These are phyloP conservation scores for Teleogryllus occipitalis DNA, from an alignment of 1,140 invertebrate species.

Conservation along the genomic window DNA sequence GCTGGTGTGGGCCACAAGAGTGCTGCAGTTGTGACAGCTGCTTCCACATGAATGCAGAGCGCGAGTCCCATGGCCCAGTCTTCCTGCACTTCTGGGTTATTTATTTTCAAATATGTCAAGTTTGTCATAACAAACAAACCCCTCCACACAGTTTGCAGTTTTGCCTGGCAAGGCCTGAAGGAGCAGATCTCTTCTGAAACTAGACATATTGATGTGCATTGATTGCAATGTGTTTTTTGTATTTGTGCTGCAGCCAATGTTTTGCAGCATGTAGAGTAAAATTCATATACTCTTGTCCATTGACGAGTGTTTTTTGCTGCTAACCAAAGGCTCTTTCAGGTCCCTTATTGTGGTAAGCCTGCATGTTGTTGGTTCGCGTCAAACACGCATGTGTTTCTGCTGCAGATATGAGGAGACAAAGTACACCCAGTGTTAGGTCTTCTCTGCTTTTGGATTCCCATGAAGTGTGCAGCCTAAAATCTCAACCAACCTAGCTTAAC, in stretches of 20 bases:
- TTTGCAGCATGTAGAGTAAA: not conserved
- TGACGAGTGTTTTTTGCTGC: not conserved
- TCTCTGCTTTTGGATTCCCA: not conserved
- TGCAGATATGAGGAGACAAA: not conserved
- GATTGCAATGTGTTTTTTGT: not conserved
- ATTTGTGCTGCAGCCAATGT: not conserved
- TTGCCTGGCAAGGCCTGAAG: not conserved
- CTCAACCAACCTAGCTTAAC: not conserved
- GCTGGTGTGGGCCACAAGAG: not conserved
- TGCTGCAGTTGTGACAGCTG: constrained; percentile 12
- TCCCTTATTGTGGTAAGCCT: not conserved
- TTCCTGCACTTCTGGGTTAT: constrained; percentile 3
- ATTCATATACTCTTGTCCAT: not conserved
- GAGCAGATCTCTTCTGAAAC: not conserved
- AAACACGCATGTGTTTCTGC: not conserved
- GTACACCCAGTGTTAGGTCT: not conserved
- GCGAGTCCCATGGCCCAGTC: not conserved
- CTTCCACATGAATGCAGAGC: constrained; percentile 11
- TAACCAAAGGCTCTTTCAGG: not conserved
- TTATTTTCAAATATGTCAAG: not conserved
- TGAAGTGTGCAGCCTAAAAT: not conserved
- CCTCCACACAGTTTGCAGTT: not conserved
- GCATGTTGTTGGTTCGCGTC: not conserved
- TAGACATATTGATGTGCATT: not conserved
- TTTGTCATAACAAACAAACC: not conserved